These are phyloP conservation scores for Clunio marinus DNA, from an alignment of 2,888 invertebrate species.

Conservation along the genomic window DNA sequence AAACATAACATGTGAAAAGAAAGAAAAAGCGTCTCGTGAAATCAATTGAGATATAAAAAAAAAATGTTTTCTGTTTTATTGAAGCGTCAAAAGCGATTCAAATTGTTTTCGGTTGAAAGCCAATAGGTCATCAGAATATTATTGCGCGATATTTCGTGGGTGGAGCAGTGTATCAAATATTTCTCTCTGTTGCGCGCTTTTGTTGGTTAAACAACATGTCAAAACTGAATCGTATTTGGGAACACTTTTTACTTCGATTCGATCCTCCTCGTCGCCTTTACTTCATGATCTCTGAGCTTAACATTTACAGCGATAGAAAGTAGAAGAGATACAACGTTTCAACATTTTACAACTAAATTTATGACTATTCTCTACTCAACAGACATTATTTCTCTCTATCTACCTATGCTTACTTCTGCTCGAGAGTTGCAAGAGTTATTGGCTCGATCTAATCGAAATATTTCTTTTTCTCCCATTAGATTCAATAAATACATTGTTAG, in stretches of 20 bases:
- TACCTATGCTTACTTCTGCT: conserved; percentile 2
- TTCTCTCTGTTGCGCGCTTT: background rate
- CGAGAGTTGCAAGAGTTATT: conserved; percentile 4
- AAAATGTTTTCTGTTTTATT: background rate
- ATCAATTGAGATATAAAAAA: conserved; percentile 36
- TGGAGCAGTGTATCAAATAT: conserved; percentile 18
- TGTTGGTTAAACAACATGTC: conserved; percentile 8
- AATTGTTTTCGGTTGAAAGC: conserved; percentile 13
- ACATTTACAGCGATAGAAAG: background rate
- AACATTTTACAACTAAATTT: background rate
- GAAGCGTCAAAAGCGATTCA: conserved; percentile 16
- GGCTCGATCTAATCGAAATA: conserved; percentile 7
- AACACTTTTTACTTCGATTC: too few relatives aligned
- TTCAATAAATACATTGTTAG: conserved; percentile 34
- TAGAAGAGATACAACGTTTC: background rate
- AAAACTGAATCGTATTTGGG: background rate
- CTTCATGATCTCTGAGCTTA: background rate
- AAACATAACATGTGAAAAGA: background rate
- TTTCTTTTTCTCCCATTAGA: background rate
- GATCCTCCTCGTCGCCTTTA: background rate
- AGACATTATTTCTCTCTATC: background rate
- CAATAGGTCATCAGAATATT: conserved; percentile 30
- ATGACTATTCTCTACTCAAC: background rate
- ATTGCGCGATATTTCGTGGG: conserved; percentile 24
- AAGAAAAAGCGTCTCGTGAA: conserved; percentile 1